Base-by-base conservation (phyloP, 2,797 vertebrate species). In the Fundulus diaphanus region DNA sequence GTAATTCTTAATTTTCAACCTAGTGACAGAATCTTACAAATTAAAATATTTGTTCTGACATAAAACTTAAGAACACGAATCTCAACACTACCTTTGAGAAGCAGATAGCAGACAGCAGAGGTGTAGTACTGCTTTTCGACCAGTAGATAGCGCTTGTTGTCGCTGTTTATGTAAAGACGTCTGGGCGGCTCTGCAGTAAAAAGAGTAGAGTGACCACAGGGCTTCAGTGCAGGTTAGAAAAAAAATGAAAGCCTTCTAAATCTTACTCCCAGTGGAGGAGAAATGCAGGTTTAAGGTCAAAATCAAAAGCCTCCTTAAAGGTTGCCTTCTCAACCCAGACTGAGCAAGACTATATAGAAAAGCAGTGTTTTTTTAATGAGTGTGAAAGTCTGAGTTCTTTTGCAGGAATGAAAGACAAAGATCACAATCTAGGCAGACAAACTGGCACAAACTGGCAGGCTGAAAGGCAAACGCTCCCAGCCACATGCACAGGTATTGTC, bases 91-190 rank as follows among this genome's bases (percentile, higher is more conserved):
- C 18, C 1, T 22, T 4, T 37, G 33, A 37, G 59, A 20, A 61
- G 31, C 18, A 59, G 16, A 9, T 20, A 20, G 2, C 22, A 56
- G 27, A 31, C 0, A 31, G 48, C 56, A 49, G 15, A 15, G 11
- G 4, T 80, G 80, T 82, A 90, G 78, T 86, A 20, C 22, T 35
- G 2, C 0, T 0, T 46, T 70, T 40, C 27, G 59, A 77, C 8
- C 92, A 87, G 88, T 84, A 92, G 92, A 85, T 87, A 89, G 90
- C 88, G 80, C 76, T 63, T 82, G 73, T 61, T 61, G 54, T 80
- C 77, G 44, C 82, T 13, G 72, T 88, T 87, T 87, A 29, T 74
- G 49, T 69, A 70, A 71, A 35, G 29, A 56, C 54, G 37, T 72
- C 68, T 74, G 68, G 70, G 61, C 72, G 79, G 72, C 70, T 85